These are phyloP conservation scores for Calypte anna DNA, from an alignment of 2,113 vertebrate genomes.

Conservation along the genomic window DNA sequence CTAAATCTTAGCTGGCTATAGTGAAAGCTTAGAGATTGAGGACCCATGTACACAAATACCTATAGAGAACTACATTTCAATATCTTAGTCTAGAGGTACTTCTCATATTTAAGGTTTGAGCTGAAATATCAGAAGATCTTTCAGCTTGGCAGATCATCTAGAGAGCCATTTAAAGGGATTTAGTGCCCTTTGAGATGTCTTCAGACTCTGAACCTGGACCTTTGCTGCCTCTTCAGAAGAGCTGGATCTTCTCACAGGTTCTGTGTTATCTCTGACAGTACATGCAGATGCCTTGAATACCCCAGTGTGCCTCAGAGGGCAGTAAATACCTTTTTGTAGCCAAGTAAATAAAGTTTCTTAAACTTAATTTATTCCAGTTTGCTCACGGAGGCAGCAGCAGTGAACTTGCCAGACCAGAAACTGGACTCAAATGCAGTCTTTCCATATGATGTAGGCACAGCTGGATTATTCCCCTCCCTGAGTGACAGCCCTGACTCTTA, in stretches of 20 bases:
- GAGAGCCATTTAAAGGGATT: background rate
- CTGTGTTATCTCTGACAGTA: background rate
- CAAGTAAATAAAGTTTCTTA: background rate
- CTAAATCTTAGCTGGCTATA: background rate
- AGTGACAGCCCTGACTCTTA: background rate
- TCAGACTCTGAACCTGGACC: background rate
- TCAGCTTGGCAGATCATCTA: background rate
- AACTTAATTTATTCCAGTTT: background rate
- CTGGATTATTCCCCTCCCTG: background rate
- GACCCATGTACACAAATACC: background rate
- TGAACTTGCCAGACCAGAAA: background rate
- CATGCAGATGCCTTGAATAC: background rate
- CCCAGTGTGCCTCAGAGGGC: background rate
- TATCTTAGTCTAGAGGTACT: background rate
- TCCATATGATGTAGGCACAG: background rate
- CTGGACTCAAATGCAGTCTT: background rate
- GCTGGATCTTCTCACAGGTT: background rate
- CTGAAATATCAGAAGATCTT: background rate
- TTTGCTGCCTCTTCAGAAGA: background rate
- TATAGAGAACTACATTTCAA: background rate
- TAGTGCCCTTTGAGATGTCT: background rate
- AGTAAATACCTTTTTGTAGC: background rate
- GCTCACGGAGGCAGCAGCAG: background rate
- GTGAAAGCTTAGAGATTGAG: background rate
- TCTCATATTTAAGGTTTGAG: background rate